Base-by-base conservation (phyloP, 2,797 vertebrate species). In the Erethizon dorsatum region DNA sequence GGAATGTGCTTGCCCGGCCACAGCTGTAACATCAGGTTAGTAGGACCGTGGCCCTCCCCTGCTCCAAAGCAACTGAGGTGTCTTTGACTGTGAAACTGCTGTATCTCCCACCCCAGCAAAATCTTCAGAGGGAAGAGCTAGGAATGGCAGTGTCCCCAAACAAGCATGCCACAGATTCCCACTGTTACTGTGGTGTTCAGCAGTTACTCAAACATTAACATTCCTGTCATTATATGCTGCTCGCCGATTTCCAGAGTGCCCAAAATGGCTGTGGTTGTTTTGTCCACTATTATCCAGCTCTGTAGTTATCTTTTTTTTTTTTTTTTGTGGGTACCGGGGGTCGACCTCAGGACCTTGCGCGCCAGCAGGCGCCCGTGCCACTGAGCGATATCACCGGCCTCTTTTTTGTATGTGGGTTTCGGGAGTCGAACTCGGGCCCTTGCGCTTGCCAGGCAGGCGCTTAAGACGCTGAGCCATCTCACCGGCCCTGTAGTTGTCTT, bases 161-260 rank as follows among this genome's bases (percentile, higher is more conserved):
- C 33, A 85, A 78, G 84, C 45, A n/a, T 47, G 73, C 75, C 88
- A 85, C 73, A 69, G 59, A 65, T 26, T 88, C 82, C 80, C 52
- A 61, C 45, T 41, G 37, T 88, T 65, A 57, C 14, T 4, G 33
- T 22, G 41, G 90, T 69, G 50, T 50, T 78, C 54, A 91, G 54
- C 26, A 78, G 73, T 14, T 92, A 65, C 75, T 91, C 37, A 59
- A 78, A 69, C 47, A 65, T 6, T 65, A 89, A 83, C 20, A 37
- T 37, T 78, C 56, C 15, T 78, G 69, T 78, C 82, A 75, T 37
- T 94, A 52, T 33, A 86, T n/a, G 41, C 17, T 41, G 37, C 52
- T 78, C 28, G 56, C 28, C 4, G 3, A 78, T 88, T 91, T 82
- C 73, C 41, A 89, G 22, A 83, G 4, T 85, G n/a, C 54, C 69